Evolutionary conservation across 2,888 invertebrate species (phyloP), one percentile per base, ranked within the genome.

Genomic region (Apamea sordens): DNA sequence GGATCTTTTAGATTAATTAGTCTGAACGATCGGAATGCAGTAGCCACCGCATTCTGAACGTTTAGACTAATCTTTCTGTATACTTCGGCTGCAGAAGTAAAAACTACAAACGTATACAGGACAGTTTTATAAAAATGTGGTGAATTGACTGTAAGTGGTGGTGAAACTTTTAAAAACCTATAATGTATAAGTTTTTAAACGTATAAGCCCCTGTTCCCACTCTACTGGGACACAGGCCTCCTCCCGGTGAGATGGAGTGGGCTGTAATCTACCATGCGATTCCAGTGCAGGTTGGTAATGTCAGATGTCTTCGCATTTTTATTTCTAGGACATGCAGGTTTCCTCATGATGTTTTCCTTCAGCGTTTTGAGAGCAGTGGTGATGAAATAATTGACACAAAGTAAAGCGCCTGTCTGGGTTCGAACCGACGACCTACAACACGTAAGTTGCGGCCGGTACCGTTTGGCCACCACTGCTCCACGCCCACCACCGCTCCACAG

Each of bases 111-210:
- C 18, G 2, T 18, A 18, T 63, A 63, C 28, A 28, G 18, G 18
- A 15, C 7, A 28, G 28, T 61, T 61, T 28, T 32, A 32, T 21
- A 21, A 24, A 56, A 56, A 47, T 10, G 24, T 18, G 63, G 63
- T 44, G n/a, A 63, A 50, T 44, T 28, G 44, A 67, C 56, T 73
- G 65, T 56, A 64, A 76, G 63, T 50, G 50, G 65, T 44, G 61
- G 24, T 21, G 24, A 50, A 73, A 61, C 44, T 75, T 61, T 36
- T 36, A 36, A 36, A 36, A 36, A 5, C 36, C 36, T 36, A 3
- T 36, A 36, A 36, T 36, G 36, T 36, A 36, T 36, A 36, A 36
- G 36, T 36, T 36, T 36, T 36, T 36, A 36, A 36, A 36, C 36
- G 10, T 56, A 7, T 41, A 41, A 7, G 41, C 21, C 11, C n/a